These are phyloP conservation scores for Gisinianus flammeolus DNA, from an alignment of 2,888 invertebrate species.

Conservation along the genomic window DNA sequence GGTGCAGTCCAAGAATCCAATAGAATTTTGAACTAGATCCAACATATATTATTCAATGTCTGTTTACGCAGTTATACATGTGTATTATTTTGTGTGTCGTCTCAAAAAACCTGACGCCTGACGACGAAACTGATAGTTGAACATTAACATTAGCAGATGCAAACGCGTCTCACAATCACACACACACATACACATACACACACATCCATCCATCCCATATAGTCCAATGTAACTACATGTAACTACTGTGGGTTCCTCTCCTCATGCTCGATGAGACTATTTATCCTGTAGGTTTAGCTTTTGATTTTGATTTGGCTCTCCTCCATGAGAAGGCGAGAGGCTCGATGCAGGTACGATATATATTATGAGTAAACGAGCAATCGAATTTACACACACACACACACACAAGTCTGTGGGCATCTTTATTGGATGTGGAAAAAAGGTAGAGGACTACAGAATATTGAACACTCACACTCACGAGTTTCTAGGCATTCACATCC, in stretches of 20 bases:
- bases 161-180: not conserved
- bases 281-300: constrained; percentile 1
- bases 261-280: not conserved
- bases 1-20: constrained; percentile 11
- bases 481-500: constrained; percentile 29
- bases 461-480: not conserved
- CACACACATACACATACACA: too few species aligned
- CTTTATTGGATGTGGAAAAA: constrained; percentile 18
- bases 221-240: not conserved
- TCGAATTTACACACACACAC: not conserved
- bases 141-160: not conserved
- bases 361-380: constrained; percentile 30
- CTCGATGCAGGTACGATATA: constrained; percentile 11
- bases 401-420: constrained; percentile 3
- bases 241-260: not conserved
- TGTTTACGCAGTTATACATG: constrained; percentile 15
- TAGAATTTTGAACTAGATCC: constrained; percentile 31
- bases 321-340: constrained; percentile 14
- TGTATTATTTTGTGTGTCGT: not conserved
- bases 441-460: not conserved
- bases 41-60: constrained; percentile 40
- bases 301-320: constrained; percentile 21
- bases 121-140: not conserved
- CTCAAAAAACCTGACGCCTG: not conserved
- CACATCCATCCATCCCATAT: not conserved